Percentiles rank a stretch among this genome's conserved stretches.
phyloP scores from a whole-genome alignment of 2,888 invertebrate species.

The Lycocerus yunnanus region DNA sequence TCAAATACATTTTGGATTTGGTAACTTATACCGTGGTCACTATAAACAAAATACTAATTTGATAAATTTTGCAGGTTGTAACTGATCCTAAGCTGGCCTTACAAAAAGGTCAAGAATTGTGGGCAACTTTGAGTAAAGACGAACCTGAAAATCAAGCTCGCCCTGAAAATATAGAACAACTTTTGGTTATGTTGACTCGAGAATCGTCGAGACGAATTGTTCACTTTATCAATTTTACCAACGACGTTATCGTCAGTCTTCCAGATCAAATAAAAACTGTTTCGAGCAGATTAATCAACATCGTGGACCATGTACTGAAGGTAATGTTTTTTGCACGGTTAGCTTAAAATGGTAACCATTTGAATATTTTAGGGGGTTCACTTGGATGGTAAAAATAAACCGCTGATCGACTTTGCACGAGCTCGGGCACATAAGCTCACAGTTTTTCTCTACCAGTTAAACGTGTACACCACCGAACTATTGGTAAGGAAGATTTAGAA shows the following conservation, averaged over 20 bases:
- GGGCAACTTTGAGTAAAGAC: slow-evolving; percentile 70
- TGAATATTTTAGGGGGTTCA: slow-evolving; percentile 59
- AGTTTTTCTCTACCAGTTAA: slow-evolving; percentile 59
- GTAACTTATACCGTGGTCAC: slow-evolving; percentile 56
- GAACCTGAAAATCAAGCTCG: slow-evolving; percentile 87
- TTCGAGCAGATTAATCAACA: slow-evolving; percentile 61
- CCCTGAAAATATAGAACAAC: slow-evolving; percentile 76
- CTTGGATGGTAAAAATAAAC: slow-evolving; percentile 61
- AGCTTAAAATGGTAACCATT: slow-evolving; percentile 34
- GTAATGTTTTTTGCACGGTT: slow-evolving; percentile 52
- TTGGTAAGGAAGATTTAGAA: slow-evolving; percentile 54
- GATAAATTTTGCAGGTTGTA: slow-evolving; percentile 63
- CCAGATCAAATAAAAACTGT: slow-evolving; percentile 56
- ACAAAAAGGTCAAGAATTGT: slow-evolving; percentile 74
- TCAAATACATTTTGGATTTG: slow-evolving; percentile 78
- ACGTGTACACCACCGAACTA: slow-evolving; percentile 58
- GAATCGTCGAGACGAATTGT: slow-evolving; percentile 79
- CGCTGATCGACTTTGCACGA: slow-evolving; percentile 61
- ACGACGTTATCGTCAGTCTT: slow-evolving; percentile 61
- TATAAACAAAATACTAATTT: neutral
- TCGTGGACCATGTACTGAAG: slow-evolving; percentile 69
- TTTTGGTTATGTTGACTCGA: slow-evolving; percentile 75
- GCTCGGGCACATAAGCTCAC: slow-evolving; percentile 56
- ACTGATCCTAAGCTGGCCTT: slow-evolving; percentile 78
- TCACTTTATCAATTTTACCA: slow-evolving; percentile 76